A percentile compares a stretch with the other conserved stretches of the same genome.
Evolutionary conservation across 2,797 vertebrate species (phyloP).

Genomic region (Gallirallus australis): DNA sequence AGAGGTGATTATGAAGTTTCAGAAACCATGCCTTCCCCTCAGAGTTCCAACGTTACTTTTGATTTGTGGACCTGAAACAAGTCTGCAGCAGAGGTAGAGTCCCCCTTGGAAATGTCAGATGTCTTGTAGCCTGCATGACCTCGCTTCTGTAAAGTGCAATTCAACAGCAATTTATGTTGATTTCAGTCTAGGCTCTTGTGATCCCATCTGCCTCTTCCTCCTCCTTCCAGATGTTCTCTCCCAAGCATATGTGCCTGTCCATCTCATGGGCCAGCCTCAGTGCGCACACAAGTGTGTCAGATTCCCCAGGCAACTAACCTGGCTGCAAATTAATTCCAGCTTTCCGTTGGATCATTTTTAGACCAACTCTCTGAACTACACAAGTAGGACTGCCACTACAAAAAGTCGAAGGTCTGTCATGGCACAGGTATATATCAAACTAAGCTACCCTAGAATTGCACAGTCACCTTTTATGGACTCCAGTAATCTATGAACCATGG

Average conservation of each 20-base stretch:
- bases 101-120: background rate
- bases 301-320: background rate
- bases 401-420: background rate
- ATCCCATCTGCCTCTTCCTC: background rate
- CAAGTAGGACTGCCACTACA: background rate
- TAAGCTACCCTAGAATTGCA: background rate
- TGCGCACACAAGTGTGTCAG: background rate
- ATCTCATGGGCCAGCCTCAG: background rate
- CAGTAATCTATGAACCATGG: background rate
- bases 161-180: background rate
- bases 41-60: background rate
- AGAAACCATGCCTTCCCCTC: conserved; percentile 11
- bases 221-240: background rate
- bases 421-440: background rate
- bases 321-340: background rate
- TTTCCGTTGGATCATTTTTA: background rate
- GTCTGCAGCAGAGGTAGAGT: background rate
- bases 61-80: conserved; percentile 16
- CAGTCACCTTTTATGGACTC: background rate
- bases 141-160: background rate
- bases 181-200: background rate
- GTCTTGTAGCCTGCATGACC: background rate
- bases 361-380: background rate
- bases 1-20: conserved; percentile 42
- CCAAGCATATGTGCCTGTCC: background rate